Conservation (phyloP, 2,888 invertebrate species). For the Drosophila aldrichi region DNA sequence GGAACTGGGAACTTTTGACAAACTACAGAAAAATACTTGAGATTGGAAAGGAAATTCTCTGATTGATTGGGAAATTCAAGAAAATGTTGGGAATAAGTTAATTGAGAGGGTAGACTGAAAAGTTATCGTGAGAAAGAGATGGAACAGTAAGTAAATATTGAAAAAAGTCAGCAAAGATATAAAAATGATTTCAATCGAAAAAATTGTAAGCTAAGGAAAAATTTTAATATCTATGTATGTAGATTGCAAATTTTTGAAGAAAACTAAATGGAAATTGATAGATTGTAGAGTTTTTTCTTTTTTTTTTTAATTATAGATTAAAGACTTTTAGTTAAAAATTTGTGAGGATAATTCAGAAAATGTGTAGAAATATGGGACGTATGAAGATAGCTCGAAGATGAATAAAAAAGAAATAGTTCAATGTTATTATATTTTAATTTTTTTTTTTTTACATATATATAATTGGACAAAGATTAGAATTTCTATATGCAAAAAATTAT, state of each 20-base stretch:
- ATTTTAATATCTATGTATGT: too few relatives aligned
- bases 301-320: background rate
- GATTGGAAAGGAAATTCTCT: slow-evolving; percentile 12
- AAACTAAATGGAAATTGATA: too few relatives aligned
- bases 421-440: too few relatives aligned
- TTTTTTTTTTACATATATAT: too few relatives aligned
- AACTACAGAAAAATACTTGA: slow-evolving; percentile 10
- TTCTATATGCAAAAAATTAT: background rate
- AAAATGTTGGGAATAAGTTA: background rate
- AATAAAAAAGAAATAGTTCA: too few relatives aligned
- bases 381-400: too few relatives aligned
- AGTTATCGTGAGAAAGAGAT: background rate
- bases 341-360: background rate
- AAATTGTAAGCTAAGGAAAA: too few relatives aligned
- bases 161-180: too few relatives aligned
- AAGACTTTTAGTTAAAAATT: background rate
- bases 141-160: background rate
- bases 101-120: background rate
- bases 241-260: too few relatives aligned
- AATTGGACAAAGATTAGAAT: too few relatives aligned
- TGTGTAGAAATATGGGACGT: background rate
- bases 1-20: slow-evolving; percentile 10
- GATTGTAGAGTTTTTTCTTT: too few relatives aligned
- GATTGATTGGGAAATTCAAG: background rate
- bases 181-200: too few relatives aligned